Evolutionary conservation across 2,113 vertebrate genomes (phyloP).

Genomic region (Climacteris rufus): DNA sequence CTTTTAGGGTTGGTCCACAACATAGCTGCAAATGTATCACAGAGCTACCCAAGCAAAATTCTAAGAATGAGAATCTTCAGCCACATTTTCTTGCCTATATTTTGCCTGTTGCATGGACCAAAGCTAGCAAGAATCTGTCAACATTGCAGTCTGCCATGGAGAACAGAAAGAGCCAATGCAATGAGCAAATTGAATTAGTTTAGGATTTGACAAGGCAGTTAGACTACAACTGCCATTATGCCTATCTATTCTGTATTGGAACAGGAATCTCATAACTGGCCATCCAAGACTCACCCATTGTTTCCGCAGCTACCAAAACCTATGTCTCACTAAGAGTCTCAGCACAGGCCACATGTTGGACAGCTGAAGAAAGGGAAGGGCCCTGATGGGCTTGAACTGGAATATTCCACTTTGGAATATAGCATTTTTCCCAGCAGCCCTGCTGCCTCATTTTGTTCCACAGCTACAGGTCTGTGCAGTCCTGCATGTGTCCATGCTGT

Average conservation of each 20-base stretch:
- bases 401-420: background rate
- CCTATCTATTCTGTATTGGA: background rate
- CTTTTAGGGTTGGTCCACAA: background rate
- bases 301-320: background rate
- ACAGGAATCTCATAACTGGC: background rate
- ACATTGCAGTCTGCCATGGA: background rate
- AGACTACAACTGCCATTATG: background rate
- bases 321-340: background rate
- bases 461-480: rapidly evolving
- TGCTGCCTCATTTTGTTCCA: background rate
- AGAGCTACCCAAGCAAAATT: background rate
- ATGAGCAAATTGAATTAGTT: background rate
- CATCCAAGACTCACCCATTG: background rate
- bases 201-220: background rate
- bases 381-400: background rate
- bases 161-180: background rate
- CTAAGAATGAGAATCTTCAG: background rate
- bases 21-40: background rate
- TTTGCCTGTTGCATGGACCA: background rate
- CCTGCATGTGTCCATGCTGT: rapidly evolving
- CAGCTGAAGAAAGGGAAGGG: background rate
- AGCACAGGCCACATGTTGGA: background rate
- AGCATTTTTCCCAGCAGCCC: rapidly evolving
- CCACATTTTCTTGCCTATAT: background rate
- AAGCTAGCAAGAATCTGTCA: background rate